Evolutionary conservation across 2,888 invertebrate species (phyloP), one percentile per base, ranked within the genome.

Genomic region (Trichogramma evanescens): DNA sequence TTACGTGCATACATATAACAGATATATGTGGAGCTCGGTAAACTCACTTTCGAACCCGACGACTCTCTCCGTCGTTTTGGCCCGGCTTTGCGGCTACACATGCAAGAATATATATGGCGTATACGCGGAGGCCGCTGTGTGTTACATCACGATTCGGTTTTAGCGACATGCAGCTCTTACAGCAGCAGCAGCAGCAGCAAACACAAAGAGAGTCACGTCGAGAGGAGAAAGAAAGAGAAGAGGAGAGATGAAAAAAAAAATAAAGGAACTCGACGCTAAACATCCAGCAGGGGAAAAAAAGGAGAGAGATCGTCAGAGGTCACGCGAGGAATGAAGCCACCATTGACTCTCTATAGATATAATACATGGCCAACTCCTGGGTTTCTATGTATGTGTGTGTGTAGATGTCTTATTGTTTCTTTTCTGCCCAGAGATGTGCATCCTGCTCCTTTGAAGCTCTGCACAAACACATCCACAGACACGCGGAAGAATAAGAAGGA

Each of bases 91-190:
- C 13, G 1, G 13, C 26, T 26, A 26, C 26, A 26, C 26, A 26
- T 26, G 26, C 26, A 26, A 26, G 26, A 26, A 26, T 26, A 45
- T 54, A 50, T 48, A 53, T 50, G 50, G 51, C 46, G 46, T 10
- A 9, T 9, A 46, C 46, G 46, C 9, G n/a, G 46, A 46, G 26
- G 26, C 26, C 26, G 26, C 26, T 26, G 26, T 26, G 26, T 51
- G 52, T 59, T 56, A 52, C 55, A 55, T 59, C 55, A 59, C 59
- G 59, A 59, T 59, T 59, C 56, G 40, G 45, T 54, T 59, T 54
- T 51, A 51, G 56, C 44, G 49, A 42, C 49, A 41, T 26, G 44
- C 44, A 38, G 26, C 26, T 26, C 26, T 26, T 13, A 13, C n/a
- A n/a, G n/a, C n/a, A n/a, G 2, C 13, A 13, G 13, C 26, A 26